phyloP scores from a whole-genome alignment of 2,113 vertebrate species.

The Callorhinus ursinus region DNA sequence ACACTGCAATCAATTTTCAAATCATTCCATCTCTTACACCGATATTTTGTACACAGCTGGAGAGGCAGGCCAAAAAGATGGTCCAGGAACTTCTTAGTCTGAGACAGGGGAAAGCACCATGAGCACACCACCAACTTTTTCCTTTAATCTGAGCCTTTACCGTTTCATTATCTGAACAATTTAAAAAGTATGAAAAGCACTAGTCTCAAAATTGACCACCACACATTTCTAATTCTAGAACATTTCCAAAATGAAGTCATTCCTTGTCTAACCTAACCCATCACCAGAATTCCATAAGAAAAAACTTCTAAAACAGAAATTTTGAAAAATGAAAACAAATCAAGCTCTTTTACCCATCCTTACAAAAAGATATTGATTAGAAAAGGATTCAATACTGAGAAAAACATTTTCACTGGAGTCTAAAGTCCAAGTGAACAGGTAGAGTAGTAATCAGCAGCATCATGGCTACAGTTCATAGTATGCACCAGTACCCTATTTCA shows the following conservation, averaged over 20 bases:
- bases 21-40: not conserved
- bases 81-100: not conserved
- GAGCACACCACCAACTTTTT: not conserved
- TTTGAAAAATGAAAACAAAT: not conserved
- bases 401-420: not conserved
- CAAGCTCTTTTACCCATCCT: not conserved
- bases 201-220: not conserved
- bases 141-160: not conserved
- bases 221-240: constrained; percentile 4
- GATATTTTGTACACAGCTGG: not conserved
- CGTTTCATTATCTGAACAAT: not conserved
- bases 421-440: not conserved
- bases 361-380: not conserved
- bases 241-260: not conserved
- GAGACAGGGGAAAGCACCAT: not conserved
- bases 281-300: not conserved
- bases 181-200: not conserved
- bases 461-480: not conserved
- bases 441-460: not conserved
- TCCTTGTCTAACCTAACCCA: not conserved
- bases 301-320: not conserved
- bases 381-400: not conserved
- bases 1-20: not conserved
- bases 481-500: not conserved
- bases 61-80: not conserved